Percentiles rank a stretch among this genome's conserved stretches.
Conservation (phyloP, 2,888 invertebrate genomes). For the Linnaemya vulpina region DNA sequence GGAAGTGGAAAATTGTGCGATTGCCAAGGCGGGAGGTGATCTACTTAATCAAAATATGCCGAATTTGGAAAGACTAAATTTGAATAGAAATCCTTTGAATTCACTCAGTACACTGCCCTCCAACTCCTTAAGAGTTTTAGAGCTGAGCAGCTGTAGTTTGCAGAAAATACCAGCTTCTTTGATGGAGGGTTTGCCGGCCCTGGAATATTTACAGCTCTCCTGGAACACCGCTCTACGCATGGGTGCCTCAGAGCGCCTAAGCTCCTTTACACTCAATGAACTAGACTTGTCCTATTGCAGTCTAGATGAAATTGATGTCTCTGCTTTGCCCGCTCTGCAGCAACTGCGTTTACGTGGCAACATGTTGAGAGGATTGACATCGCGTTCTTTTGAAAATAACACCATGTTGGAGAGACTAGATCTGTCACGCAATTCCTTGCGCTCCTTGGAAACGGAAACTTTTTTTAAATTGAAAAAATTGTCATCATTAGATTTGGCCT, state of each 20-base stretch:
- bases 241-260: slow-evolving; percentile 80
- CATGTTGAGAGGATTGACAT: slow-evolving; percentile 85
- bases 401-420: slow-evolving; percentile 86
- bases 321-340: slow-evolving; percentile 86
- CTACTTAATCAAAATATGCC: slow-evolving; percentile 83
- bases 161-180: slow-evolving; percentile 84
- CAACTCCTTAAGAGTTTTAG: slow-evolving; percentile 84
- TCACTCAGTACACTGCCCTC: slow-evolving; percentile 84
- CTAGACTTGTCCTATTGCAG: slow-evolving; percentile 87
- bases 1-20: slow-evolving; percentile 86
- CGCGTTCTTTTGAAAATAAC: slow-evolving; percentile 86
- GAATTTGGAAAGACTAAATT: slow-evolving; percentile 84
- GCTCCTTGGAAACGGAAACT: slow-evolving; percentile 85
- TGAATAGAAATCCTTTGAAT: slow-evolving; percentile 84
- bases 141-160: slow-evolving; percentile 85
- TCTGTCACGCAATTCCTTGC: slow-evolving; percentile 87
- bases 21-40: slow-evolving; percentile 84
- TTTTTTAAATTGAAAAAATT: slow-evolving; percentile 86
- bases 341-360: slow-evolving; percentile 86
- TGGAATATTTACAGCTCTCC: slow-evolving; percentile 86
- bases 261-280: slow-evolving; percentile 84
- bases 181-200: slow-evolving; percentile 85
- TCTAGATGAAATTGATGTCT: slow-evolving; percentile 85
- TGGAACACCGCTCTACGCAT: slow-evolving; percentile 85
- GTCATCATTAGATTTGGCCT: slow-evolving; percentile 87